Conservation (phyloP, 2,888 invertebrate genomes). For the Embidobia sp. region DNA sequence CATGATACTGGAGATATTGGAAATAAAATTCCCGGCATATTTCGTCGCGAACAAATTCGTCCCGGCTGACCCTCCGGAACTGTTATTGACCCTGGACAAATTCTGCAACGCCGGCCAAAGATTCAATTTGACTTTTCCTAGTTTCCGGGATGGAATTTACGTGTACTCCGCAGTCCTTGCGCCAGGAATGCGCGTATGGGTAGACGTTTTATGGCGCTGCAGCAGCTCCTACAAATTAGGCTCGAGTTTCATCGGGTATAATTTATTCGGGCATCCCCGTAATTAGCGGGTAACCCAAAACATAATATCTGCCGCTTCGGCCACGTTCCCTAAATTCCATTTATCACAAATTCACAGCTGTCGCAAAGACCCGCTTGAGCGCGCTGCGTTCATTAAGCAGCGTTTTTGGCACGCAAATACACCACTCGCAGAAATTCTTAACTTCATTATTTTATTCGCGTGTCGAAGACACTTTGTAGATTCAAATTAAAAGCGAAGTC, state of each 20-base stretch:
- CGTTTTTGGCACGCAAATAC: constrained; percentile 53
- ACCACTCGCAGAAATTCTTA: constrained; percentile 34
- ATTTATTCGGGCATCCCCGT: constrained; percentile 76
- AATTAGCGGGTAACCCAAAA: constrained; percentile 76
- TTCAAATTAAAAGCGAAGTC: neutral
- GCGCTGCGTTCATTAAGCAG: constrained; percentile 50
- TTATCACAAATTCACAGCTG: constrained; percentile 77
- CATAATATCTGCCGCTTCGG: constrained; percentile 70
- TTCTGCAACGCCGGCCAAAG: constrained; percentile 29
- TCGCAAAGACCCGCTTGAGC: constrained; percentile 53
- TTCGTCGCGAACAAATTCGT: constrained; percentile 70
- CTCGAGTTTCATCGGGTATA: constrained; percentile 74
- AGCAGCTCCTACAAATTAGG: constrained; percentile 64
- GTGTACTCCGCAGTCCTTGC: neutral
- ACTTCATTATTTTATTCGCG: constrained; percentile 35
- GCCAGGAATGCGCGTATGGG: constrained; percentile 38
- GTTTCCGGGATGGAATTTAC: constrained; percentile 36
- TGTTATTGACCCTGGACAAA: constrained; percentile 50
- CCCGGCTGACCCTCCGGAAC: constrained; percentile 38
- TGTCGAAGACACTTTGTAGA: neutral
- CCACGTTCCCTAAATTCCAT: constrained; percentile 75
- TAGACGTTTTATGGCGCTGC: constrained; percentile 57
- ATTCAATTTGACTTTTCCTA: constrained; percentile 49
- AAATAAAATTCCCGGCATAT: constrained; percentile 77
- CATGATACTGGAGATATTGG: constrained; percentile 69